Base-by-base conservation (phyloP, 2,888 invertebrate species). In the Oconnorella tubifera region DNA sequence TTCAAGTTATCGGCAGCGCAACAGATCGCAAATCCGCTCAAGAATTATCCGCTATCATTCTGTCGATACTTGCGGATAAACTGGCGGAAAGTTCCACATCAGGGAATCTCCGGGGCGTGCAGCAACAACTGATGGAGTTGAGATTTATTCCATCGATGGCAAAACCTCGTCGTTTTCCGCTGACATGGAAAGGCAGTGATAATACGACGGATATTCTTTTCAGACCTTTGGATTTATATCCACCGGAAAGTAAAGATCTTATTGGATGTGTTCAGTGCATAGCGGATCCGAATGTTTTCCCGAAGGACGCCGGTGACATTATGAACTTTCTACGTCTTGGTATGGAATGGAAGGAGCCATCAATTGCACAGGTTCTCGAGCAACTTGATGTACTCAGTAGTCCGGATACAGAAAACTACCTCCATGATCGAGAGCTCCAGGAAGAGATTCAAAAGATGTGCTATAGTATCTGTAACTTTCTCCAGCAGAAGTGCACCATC, bases 341-440 rank as follows among this genome's bases (percentile, higher is more conserved):
- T 0, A 56, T 67, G 40, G 53, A 58, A 1, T 56, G 60, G 61
- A 71, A 66, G 53, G 56, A 58, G n/a, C 67, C 68, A 1, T 50
- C 57, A 19, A n/a, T 71, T 19, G 64, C 62, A 2, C 59, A 62
- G 32, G 70, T 72, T 6, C 60, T 72, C 29, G 63, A 65, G n/a
- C 72, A 72, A 65, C 58, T 72, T 51, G 66, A 69, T 28, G 65
- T 62, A 29, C 51, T 72, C 2, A 63, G 68, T 10, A 62, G 66
- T 33, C 55, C 66, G 19, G 64, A 64, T 49, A 61, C 60, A 1
- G 64, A 53, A n/a, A 51, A 51, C 50, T 61, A 55, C 48, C 60
- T 64, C 31, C 50, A 61, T 14, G 60, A 61, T n/a, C 51, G 56
- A 23, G 60, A 61, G 27, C 32, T 28, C 51, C 33, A 57, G 53